Base-by-base conservation (phyloP, 2,888 invertebrate species). In the Cheilosia scutellata region DNA sequence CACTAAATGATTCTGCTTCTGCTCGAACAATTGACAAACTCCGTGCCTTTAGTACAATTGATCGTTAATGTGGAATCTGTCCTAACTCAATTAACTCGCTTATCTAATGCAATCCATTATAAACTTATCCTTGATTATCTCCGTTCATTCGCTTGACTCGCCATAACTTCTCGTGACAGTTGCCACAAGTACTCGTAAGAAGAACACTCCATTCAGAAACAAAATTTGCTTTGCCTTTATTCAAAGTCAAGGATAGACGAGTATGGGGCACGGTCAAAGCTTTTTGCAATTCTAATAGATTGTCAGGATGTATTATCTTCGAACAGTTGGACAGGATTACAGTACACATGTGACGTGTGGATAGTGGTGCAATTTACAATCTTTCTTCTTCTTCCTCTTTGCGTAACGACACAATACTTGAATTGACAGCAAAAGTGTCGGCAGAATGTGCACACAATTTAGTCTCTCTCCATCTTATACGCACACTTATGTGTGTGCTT, bases 271-370 rank as follows among this genome's bases (percentile, higher is more conserved):
- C 65, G 86, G 72, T 62, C 76, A 82, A 71, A 76, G 62, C 55
- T 86, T 57, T 86, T 82, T 86, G 82, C 82, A 82, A 82, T 86
- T 86, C 86, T 82, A 82, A 86, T 86, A 76, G 72, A 77, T 62
- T 72, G 76, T 82, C 86, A 72, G 57, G 37, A 72, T 20, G 72
- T 40, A 68, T 86, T 82, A 77, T 77, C 82, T 42, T 82, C 55
- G 53, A 77, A 68, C 76, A 82, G 37, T 77, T 47, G 66, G 82
- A 86, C 86, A 68, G 82, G 57, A 82, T 82, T 77, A 82, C 71
- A 72, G 51, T 60, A 57, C 82, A 72, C 82, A 86, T 77, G 82
- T 68, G 86, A 68, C 72, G 63, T 51, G 37, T 68, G 72, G 51
- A 72, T 76, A 71, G 62, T 68, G 53, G 37, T 53, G 16, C 57